Percentiles rank a stretch among this genome's conserved stretches.
phyloP scores from a whole-genome alignment of 2,113 vertebrate species.

The Prochilodus magdalenae region DNA sequence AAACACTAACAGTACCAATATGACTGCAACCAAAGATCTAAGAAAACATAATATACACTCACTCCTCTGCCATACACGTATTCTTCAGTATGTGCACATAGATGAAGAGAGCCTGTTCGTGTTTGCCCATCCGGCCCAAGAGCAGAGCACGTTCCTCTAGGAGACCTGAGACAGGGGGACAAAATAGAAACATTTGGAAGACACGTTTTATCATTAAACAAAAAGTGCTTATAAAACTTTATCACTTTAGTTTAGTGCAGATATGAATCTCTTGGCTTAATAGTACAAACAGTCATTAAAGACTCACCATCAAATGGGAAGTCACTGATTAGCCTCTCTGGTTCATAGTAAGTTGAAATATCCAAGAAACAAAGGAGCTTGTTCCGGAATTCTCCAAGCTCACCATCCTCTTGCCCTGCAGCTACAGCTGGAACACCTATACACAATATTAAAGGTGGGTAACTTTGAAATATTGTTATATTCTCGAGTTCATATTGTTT shows the following conservation, averaged over 20 bases:
- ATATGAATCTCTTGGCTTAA: background rate
- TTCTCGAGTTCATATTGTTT: too few species aligned
- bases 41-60: too few species aligned
- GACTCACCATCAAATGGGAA: conserved; percentile 95
- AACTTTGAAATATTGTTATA: background rate
- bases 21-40: conserved; percentile 87
- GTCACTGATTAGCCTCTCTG: conserved; percentile 90
- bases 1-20: background rate
- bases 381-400: conserved; percentile 87
- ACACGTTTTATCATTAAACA: background rate
- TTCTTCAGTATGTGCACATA: conserved; percentile 95
- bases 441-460: background rate
- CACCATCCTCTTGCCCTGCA: conserved; percentile 89
- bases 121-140: conserved; percentile 96
- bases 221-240: background rate
- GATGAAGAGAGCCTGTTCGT: conserved; percentile 97
- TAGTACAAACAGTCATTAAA: background rate
- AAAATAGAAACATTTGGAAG: conserved; percentile 2
- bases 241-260: background rate
- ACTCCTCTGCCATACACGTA: conserved; percentile 94
- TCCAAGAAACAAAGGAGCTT: conserved; percentile 91
- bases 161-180: conserved; percentile 77
- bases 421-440: conserved; percentile 76
- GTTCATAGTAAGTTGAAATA: conserved; percentile 89
- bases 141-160: conserved; percentile 94